These are phyloP conservation scores for Jaculus jaculus DNA, from an alignment of 2,113 vertebrate species.

Conservation along the genomic window DNA sequence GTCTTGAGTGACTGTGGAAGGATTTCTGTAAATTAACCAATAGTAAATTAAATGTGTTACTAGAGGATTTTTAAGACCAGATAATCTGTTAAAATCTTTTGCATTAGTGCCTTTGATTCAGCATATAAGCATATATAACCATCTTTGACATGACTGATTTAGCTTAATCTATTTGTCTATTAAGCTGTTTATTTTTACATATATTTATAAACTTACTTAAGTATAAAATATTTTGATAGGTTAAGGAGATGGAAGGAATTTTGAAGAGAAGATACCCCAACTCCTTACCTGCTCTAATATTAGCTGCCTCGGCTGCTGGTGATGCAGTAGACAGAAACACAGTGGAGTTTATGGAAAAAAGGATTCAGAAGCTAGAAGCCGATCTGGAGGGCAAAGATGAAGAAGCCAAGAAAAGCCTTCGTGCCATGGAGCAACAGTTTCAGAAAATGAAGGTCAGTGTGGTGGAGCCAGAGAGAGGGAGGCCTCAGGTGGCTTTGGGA, in stretches of 20 bases:
- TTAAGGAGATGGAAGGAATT: constrained; percentile 96
- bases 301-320: constrained; percentile 88
- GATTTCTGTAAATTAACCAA: constrained; percentile 1
- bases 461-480: background rate
- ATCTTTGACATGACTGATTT: background rate
- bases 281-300: constrained; percentile 94
- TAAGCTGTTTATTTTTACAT: constrained; percentile 27
- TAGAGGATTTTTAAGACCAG: background rate
- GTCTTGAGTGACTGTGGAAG: background rate
- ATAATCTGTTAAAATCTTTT: constrained; percentile 9
- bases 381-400: constrained; percentile 94
- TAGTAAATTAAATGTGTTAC: background rate
- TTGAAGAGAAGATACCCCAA: constrained; percentile 91
- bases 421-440: constrained; percentile 94
- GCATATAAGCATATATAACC: background rate
- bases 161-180: background rate
- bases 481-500: too few relatives aligned
- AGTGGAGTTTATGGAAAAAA: constrained; percentile 89
- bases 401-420: constrained; percentile 92
- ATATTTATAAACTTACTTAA: constrained; percentile 8
- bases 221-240: constrained; percentile 83
- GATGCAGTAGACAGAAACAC: constrained; percentile 81
- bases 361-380: constrained; percentile 91
- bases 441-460: constrained; percentile 91
- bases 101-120: background rate